These are phyloP conservation scores for Hypothenemus hampei DNA, from an alignment of 1,140 invertebrate genomes.

Conservation along the genomic window DNA sequence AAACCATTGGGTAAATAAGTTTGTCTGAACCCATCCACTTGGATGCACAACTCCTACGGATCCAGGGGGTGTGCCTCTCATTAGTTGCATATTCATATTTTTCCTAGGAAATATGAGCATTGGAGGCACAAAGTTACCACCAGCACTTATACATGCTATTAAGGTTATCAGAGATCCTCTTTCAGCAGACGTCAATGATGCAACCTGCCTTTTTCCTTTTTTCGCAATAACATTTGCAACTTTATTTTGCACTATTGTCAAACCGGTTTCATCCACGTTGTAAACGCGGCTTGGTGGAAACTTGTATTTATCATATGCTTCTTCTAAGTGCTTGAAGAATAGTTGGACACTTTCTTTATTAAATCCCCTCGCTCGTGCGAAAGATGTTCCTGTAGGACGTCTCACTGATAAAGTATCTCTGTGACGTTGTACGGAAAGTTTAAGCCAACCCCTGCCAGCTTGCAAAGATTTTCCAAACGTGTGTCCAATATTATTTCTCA, in stretches of 20 bases:
- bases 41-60: background rate
- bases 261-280: background rate
- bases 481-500: no score
- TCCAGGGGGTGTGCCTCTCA: background rate
- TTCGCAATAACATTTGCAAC: background rate
- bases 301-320: no score
- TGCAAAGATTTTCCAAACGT: no score
- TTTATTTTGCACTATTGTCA: constrained; percentile 10
- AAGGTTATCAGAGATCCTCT: background rate
- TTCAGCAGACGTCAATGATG: background rate
- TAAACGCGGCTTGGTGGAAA: no score
- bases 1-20: constrained; percentile 1
- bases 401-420: no score
- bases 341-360: no score
- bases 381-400: no score
- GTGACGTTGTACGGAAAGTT: no score
- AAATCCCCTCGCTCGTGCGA: no score
- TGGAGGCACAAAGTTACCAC: background rate
- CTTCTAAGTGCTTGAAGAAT: no score
- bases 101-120: background rate
- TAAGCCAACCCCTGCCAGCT: no score
- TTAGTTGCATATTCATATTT: background rate
- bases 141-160: background rate
- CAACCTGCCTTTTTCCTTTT: background rate
- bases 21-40: background rate